These are phyloP conservation scores for Caenorhabditis sinica DNA, from an alignment of 2,888 invertebrate species.

Conservation along the genomic window DNA sequence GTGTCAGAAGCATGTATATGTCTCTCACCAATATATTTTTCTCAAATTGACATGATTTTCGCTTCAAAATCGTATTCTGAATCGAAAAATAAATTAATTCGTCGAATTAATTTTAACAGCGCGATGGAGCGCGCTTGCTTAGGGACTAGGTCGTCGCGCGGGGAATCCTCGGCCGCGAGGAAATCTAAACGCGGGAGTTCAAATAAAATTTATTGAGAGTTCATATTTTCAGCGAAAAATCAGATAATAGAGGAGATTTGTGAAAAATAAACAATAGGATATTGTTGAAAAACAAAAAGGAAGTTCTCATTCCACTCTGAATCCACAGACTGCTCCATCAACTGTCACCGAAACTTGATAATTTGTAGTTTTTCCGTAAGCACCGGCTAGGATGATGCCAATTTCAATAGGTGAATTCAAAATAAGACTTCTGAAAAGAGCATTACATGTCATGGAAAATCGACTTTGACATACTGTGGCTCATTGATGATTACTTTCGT, in stretches of 20 bases:
- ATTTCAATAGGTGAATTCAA: too few relatives aligned
- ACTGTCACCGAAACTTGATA: not conserved
- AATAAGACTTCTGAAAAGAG: too few relatives aligned
- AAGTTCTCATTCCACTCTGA: not conserved
- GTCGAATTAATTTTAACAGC: not conserved
- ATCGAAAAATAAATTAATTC: not conserved
- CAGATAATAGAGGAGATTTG: not conserved
- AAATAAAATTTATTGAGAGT: too few relatives aligned
- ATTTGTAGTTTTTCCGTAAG: not conserved
- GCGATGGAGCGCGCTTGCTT: constrained; percentile 48
- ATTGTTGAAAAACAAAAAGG: too few relatives aligned
- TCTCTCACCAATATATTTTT: too few relatives aligned
- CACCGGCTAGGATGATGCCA: not conserved
- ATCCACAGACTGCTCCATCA: constrained; percentile 1
- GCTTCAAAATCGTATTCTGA: too few relatives aligned
- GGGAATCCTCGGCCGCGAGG: constrained; percentile 15
- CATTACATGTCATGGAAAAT: too few relatives aligned
- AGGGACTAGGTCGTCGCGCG: not conserved
- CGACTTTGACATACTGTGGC: too few relatives aligned
- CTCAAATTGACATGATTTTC: too few relatives aligned
- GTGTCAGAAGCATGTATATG: too few relatives aligned
- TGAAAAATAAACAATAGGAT: too few relatives aligned
- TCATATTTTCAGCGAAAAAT: not conserved
- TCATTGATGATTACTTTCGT: too few relatives aligned
- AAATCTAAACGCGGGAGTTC: not conserved